phyloP scores from a whole-genome alignment of 2,797 vertebrate species.

The Microctenopoma lineatum region DNA sequence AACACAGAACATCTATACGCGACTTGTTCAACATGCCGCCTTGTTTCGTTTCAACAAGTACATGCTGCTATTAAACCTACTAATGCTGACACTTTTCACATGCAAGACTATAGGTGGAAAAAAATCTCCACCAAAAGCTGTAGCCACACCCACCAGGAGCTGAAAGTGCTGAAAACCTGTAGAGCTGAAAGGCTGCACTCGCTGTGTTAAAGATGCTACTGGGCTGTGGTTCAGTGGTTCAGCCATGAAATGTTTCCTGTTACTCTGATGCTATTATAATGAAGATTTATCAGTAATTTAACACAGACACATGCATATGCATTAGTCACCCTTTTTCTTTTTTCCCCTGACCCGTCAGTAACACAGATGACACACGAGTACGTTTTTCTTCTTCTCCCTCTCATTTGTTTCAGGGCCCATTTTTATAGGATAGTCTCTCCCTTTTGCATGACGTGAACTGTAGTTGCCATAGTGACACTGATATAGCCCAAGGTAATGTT shows the following conservation, averaged over 20 bases:
- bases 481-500: not conserved
- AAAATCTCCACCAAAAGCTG: not conserved
- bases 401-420: no score
- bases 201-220: not conserved
- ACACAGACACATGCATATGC: no score
- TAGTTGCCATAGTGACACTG: constrained; percentile 47
- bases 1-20: not conserved
- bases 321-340: no score
- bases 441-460: not conserved
- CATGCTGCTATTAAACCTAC: constrained; percentile 2
- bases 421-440: no score
- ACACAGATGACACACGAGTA: no score
- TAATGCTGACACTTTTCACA: not conserved
- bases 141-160: not conserved
- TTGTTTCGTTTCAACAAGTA: not conserved
- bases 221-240: no score
- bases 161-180: not conserved
- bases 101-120: not conserved
- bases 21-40: not conserved
- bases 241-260: no score
- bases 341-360: no score
- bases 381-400: no score
- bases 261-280: not conserved
- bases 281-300: no score
- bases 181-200: not conserved